Base-by-base conservation (phyloP, 2,797 vertebrate species). In the Erethizon dorsatum region DNA sequence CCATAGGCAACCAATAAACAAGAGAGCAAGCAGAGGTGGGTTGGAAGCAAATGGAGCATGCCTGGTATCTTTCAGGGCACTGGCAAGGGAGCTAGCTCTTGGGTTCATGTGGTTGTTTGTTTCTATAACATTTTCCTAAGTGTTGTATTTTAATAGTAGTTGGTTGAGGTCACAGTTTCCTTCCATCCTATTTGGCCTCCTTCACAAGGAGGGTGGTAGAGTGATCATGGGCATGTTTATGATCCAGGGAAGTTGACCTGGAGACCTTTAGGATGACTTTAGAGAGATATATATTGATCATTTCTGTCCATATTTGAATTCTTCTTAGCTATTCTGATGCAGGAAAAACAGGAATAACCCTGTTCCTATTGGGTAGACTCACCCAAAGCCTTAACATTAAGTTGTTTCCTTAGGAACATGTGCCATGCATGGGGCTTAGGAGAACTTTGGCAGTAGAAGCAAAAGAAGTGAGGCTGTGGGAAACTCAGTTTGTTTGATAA, bases 241-340 rank as follows among this genome's bases (percentile, higher is more conserved):
- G 37, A 92, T 85, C 41, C 6, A 54, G 5, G 31, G 10, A 97
- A 92, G 20, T 20, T 63, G 59, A 85, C 1, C 61, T 73, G 54
- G 59, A n/a, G 15, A 83, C n/a, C 61, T 90, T 93, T 61, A 61
- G 37, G 82, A 86, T 84, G 61, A 8, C 18, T 79, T 63, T 67
- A 65, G 54, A 41, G 59, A 56, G 12, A 75, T 52, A 18, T 47
- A 4, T 33, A 77, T 59, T 15, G 47, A 67, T 59, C 22, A 18
- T 13, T 67, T 91, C 37, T 83, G 10, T 24, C n/a, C 18, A 33
- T 88, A 56, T 65, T 77, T 82, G 87, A 92, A n/a, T 84, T 95
- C 56, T 88, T 83, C 10, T 24, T 94, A 31, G 22, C n/a, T 82
- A 3, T 88, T 20, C 28, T 22, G 18, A 26, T 87, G 6, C 77